Evolutionary conservation across 2,797 vertebrate species (phyloP), one percentile per base, ranked within the genome.

Genomic region (Parauchenoglanis punctatus): DNA sequence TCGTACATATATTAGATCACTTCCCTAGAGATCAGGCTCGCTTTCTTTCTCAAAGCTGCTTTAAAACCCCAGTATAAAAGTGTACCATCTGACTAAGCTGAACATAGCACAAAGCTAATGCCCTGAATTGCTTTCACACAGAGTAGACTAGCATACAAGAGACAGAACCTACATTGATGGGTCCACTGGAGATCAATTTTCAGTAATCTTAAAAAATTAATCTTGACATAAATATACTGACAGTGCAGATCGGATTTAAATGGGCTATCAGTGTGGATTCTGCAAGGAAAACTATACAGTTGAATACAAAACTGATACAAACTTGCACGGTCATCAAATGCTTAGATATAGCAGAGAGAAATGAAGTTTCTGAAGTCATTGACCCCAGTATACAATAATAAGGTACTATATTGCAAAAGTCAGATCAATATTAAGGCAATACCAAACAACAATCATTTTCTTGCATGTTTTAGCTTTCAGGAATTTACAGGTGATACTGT

Each of bases 1-100:
- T 72, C 81, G 85, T 86, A 87, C 86, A 85, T 87, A 91, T 91
- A 90, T 91, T 88, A 91, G 90, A 91, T 91, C 90, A 90, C 88
- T 81, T 90, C 89, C 90, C 90, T 56, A 87, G 80, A 89, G 90
- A 93, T 89, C 88, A 72, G 90, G 70, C 87, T 91, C 84, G 75
- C 59, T 83, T 88, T 88, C 84, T 76, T 67, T 86, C 78, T 85
- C 70, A 46, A 68, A 88, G 70, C 84, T 85, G 83, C 84, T 90
- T 88, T 86, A 85, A 89, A 90, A 75, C 23, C 77, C 80, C 68
- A 52, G 85, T 86, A 80, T 83, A 67, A 82, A 83, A 81, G 85
- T 73, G 2, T 44, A 67, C 80, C 84, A 75, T 83, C 87, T 86
- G 61, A 65, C 86, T 86, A 61, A 59, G 58, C 67, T 68, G 40